Conservation (phyloP, 2,113 vertebrate genomes). For the Steatornis caripensis region DNA sequence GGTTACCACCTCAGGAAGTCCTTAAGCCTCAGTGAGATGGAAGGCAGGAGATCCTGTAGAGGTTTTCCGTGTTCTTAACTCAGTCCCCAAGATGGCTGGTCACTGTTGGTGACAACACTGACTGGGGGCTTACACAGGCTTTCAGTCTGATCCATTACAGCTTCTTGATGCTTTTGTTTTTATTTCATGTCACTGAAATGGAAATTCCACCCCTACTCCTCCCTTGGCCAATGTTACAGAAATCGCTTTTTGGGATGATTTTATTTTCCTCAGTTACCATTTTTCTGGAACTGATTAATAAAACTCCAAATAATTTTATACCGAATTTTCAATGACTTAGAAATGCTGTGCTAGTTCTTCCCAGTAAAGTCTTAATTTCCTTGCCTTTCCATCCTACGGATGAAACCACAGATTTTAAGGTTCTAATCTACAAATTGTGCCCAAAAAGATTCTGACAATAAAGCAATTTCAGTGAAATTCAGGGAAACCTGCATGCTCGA, state of each 20-base stretch:
- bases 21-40: not conserved
- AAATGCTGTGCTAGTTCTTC: not conserved
- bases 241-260: not conserved
- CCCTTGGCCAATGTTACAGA: not conserved
- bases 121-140: not conserved
- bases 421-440: not conserved
- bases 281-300: not conserved
- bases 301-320: not conserved
- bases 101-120: not conserved
- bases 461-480: not conserved
- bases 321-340: not conserved
- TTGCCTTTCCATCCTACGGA: not conserved
- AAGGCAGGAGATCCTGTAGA: not conserved
- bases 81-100: not conserved
- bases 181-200: not conserved
- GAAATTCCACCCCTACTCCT: not conserved
- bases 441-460: not conserved
- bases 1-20: not conserved
- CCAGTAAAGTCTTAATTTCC: not conserved
- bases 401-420: not conserved
- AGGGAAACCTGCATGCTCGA: too few species aligned
- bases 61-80: not conserved
- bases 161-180: not conserved
- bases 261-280: not conserved
- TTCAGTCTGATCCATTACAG: not conserved